Percentiles rank a stretch among this genome's conserved stretches.
These are phyloP conservation scores for Euphonia xanthogaster DNA, from an alignment of 2,797 vertebrate species.

Conservation along the genomic window DNA sequence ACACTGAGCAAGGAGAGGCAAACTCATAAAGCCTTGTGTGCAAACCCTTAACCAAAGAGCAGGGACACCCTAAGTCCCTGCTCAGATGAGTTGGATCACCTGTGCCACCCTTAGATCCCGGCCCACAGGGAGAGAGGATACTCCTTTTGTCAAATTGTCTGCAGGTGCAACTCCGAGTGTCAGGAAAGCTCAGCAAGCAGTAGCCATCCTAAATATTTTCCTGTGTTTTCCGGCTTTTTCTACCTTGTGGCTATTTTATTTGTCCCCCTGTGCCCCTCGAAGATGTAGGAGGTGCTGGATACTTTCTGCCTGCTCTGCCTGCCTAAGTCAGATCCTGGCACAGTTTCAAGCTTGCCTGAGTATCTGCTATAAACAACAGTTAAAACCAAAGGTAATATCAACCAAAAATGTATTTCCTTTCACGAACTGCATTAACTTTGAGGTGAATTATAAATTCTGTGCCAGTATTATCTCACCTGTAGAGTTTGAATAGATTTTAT, in stretches of 20 bases:
- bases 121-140: background rate
- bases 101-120: background rate
- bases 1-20: background rate
- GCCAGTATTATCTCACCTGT: background rate
- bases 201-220: background rate
- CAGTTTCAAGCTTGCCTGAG: background rate
- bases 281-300: background rate
- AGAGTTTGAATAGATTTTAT: background rate
- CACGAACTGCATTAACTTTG: background rate
- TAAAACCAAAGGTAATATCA: background rate
- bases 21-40: background rate
- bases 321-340: background rate
- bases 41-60: background rate
- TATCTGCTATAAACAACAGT: background rate
- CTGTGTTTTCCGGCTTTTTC: background rate
- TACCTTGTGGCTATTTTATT: background rate
- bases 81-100: accelerated
- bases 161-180: background rate
- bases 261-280: background rate
- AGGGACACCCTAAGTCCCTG: background rate
- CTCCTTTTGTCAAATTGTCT: background rate
- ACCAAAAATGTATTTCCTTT: background rate
- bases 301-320: background rate
- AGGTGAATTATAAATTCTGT: background rate
- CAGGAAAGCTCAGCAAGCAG: background rate